These are phyloP conservation scores for Pseudeuparius sepicola DNA, from an alignment of 2,888 invertebrate genomes.

Conservation along the genomic window DNA sequence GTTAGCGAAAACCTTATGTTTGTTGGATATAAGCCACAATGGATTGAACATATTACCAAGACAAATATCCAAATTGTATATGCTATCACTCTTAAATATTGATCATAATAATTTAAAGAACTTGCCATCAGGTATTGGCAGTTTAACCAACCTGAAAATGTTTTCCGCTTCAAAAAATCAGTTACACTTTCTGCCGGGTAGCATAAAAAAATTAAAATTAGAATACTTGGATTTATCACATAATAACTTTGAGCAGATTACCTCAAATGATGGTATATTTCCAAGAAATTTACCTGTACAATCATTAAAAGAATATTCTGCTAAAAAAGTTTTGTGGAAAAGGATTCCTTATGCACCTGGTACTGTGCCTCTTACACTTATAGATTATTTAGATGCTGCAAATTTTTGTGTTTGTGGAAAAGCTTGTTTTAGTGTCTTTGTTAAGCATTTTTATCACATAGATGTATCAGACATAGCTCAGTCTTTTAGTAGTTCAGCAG, in stretches of 20 bases:
- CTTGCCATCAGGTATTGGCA: conserved; percentile 58
- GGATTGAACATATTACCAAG: conserved; percentile 47
- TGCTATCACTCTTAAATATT: conserved; percentile 52
- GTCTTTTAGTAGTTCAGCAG: conserved; percentile 36
- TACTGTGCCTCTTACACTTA: conserved; percentile 49
- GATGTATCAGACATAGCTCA: conserved; percentile 39
- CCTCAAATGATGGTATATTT: conserved; percentile 18
- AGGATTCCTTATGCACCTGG: conserved; percentile 47
- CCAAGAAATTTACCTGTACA: conserved; percentile 38
- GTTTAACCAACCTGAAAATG: conserved; percentile 44
- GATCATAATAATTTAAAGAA: conserved; percentile 49
- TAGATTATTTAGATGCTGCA: conserved; percentile 50
- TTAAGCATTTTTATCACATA: conserved; percentile 35
- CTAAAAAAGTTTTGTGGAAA: conserved; percentile 43
- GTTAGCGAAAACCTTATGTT: conserved; percentile 43
- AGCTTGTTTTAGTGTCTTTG: conserved; percentile 33
- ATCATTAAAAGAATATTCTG: conserved; percentile 46
- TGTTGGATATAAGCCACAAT: conserved; percentile 58
- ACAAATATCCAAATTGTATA: conserved; percentile 51
- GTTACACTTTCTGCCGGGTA: conserved; percentile 49
- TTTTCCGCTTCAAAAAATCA: conserved; percentile 48
- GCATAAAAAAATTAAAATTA: conserved; percentile 45
- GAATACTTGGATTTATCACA: conserved; percentile 48
- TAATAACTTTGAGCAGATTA: conserved; percentile 42
- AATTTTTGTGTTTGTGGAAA: conserved; percentile 54